These are phyloP conservation scores for Sebastes umbrosus DNA, from an alignment of 2,797 vertebrate species.

Conservation along the genomic window DNA sequence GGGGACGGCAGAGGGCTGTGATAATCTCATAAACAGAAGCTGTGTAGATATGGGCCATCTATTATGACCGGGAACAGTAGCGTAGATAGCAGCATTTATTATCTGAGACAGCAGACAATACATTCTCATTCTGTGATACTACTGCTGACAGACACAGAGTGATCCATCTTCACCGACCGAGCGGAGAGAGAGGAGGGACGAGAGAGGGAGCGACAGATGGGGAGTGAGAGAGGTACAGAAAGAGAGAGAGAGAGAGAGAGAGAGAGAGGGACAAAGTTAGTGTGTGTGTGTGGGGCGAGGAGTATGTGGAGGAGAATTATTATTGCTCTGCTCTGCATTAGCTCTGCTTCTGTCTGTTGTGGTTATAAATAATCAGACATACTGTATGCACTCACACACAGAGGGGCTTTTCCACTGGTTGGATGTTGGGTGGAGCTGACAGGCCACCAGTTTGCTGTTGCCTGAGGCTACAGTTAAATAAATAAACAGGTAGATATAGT, in stretches of 20 bases:
- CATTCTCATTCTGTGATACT: constrained; percentile 83
- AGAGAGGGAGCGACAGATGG: constrained; percentile 61
- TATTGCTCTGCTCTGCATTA: constrained; percentile 47
- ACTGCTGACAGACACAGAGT: constrained; percentile 79
- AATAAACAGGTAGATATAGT: constrained; percentile 48
- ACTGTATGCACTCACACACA: constrained; percentile 10
- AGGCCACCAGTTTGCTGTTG: constrained; percentile 40
- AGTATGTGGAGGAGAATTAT: constrained; percentile 50
- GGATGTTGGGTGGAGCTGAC: constrained; percentile 21
- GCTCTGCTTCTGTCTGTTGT: constrained; percentile 38
- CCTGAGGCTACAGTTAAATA: constrained; percentile 53
- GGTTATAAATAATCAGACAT: constrained; percentile 36
- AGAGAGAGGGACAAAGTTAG: constrained; percentile 45
- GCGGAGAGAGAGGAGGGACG: constrained; percentile 54
- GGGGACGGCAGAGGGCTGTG: constrained; percentile 68
- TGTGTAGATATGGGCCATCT: constrained; percentile 80
- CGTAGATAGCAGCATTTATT: constrained; percentile 81
- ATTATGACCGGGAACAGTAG: constrained; percentile 79
- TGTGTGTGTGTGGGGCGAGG: constrained; percentile 6
- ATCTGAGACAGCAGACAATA: constrained; percentile 81
- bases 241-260: constrained; percentile 12
- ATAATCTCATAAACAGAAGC: constrained; percentile 83
- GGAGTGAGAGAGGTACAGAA: constrained; percentile 52
- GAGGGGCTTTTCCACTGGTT: constrained; percentile 37
- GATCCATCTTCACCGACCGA: constrained; percentile 76